A percentile compares a stretch with the other conserved stretches of the same genome.
Conservation (phyloP, 2,888 invertebrate species). For the Heteromurus nitidus region DNA sequence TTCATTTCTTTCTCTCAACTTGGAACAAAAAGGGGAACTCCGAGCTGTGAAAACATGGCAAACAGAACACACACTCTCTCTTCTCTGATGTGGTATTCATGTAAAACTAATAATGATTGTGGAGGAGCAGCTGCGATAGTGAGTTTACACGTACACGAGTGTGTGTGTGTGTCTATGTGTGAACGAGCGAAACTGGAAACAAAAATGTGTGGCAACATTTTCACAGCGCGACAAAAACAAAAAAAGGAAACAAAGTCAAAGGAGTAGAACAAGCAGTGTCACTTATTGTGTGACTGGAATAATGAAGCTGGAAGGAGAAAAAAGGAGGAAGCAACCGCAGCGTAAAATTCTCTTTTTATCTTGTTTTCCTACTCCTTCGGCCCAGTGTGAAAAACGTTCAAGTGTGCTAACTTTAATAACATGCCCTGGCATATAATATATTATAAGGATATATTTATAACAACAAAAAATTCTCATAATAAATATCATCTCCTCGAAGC, state of each 20-base stretch:
- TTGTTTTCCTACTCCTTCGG: neutral
- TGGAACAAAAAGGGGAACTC: no score
- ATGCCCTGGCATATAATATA: neutral
- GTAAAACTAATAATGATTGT: constrained; percentile 12
- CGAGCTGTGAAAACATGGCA: no score
- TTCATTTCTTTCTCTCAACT: constrained; percentile 10
- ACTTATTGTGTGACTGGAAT: constrained; percentile 25
- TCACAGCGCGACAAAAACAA: constrained; percentile 7
- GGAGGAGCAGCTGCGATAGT: neutral
- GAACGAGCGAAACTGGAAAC: constrained; percentile 13
- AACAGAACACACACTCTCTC: no score
- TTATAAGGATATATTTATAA: neutral
- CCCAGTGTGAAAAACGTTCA: neutral
- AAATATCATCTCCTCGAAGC: neutral
- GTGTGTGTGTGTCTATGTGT: no score
- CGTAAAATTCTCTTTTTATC: constrained; percentile 32
- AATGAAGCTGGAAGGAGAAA: constrained; percentile 2
- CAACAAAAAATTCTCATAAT: neutral
- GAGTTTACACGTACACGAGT: no score
- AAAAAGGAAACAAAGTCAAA: constrained; percentile 11
- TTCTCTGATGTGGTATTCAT: constrained; percentile 8
- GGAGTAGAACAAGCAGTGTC: constrained; percentile 24
- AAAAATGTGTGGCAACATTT: constrained; percentile 10
- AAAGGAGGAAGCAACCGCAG: constrained; percentile 41
- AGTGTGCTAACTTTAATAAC: neutral